Conservation (phyloP, 2,797 vertebrate genomes). For the Denticeps clupeoides region DNA sequence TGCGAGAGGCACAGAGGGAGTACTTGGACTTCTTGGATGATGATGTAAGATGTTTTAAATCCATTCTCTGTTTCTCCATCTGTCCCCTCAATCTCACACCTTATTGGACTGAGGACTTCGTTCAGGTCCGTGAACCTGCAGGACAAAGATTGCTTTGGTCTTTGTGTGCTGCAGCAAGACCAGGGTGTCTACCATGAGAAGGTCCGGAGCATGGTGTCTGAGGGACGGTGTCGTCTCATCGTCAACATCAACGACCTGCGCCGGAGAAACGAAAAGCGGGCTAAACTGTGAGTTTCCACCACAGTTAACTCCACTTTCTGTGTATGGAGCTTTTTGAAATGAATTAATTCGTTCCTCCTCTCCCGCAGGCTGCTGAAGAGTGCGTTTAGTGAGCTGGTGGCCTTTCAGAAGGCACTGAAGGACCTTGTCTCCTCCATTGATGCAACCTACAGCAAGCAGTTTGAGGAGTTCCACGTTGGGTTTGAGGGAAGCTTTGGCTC, state of each 20-base stretch:
- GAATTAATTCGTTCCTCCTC: too few relatives aligned
- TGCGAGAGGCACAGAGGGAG: slow-evolving; percentile 47
- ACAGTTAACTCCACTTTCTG: background rate
- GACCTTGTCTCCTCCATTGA: slow-evolving; percentile 56
- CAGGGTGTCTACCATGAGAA: slow-evolving; percentile 47
- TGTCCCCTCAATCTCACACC: too few relatives aligned
- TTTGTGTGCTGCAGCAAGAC: too few relatives aligned
- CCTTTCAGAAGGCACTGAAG: slow-evolving; percentile 61
- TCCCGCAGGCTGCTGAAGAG: slow-evolving; percentile 54
- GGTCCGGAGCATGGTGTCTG: slow-evolving; percentile 43
- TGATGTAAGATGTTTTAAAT: slow-evolving; percentile 30
- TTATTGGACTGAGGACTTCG: too few relatives aligned
- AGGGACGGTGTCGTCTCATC: slow-evolving; percentile 36
- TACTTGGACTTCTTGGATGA: slow-evolving; percentile 54
- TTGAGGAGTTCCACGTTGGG: slow-evolving; percentile 50
- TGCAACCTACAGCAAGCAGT: slow-evolving; percentile 48
- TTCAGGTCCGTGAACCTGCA: too few relatives aligned
- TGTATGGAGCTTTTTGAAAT: too few relatives aligned
- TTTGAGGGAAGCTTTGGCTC: slow-evolving; percentile 52
- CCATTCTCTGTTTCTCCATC: too few relatives aligned
- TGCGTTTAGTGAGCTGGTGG: slow-evolving; percentile 52
- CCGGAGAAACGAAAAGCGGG: slow-evolving; percentile 41
- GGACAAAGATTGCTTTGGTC: too few relatives aligned
- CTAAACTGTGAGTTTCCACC: slow-evolving; percentile 33
- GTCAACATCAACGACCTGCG: slow-evolving; percentile 47